Evolutionary conservation across 2,797 vertebrate species (phyloP).

Genomic region (Poliocrania exsul): DNA sequence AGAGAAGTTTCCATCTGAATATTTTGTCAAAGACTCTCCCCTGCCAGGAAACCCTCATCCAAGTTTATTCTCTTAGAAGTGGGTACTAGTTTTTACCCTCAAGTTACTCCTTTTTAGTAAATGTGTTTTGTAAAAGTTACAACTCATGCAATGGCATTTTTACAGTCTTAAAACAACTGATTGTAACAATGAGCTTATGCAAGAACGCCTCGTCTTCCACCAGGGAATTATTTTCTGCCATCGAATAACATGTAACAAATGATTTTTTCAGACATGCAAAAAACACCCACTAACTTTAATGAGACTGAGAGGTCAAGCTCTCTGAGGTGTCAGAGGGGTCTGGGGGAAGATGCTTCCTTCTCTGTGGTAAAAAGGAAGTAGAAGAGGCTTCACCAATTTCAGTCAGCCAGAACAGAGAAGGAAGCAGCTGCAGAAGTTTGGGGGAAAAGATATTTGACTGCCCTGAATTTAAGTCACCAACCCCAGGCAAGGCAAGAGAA

Average conservation of each 20-base stretch:
- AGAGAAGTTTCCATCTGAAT: conserved; percentile 50
- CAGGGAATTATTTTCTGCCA: conserved; percentile 65
- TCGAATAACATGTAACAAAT: conserved; percentile 49
- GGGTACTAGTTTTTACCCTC: conserved; percentile 54
- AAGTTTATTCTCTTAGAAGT: conserved; percentile 63
- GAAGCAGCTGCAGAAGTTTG: conserved; percentile 22
- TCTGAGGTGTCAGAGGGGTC: not conserved
- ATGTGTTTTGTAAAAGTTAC: conserved; percentile 61
- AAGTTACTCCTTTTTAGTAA: conserved; percentile 61
- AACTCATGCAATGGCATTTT: conserved; percentile 60
- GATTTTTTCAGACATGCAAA: conserved; percentile 26
- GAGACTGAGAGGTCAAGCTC: conserved; percentile 13
- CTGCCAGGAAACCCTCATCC: conserved; percentile 48
- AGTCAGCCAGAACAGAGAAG: not conserved
- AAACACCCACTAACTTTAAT: conserved; percentile 31
- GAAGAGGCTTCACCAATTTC: not conserved
- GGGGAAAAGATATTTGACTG: not conserved
- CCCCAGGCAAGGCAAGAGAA: not conserved
- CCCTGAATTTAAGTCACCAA: not conserved
- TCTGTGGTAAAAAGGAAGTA: not conserved
- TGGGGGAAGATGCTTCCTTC: not conserved
- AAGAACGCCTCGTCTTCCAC: conserved; percentile 4
- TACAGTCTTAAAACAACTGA: conserved; percentile 55
- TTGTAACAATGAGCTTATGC: conserved; percentile 63
- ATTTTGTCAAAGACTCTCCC: conserved; percentile 32